Base-by-base conservation (phyloP, 2,888 invertebrate species). In the Meloe dianella region DNA sequence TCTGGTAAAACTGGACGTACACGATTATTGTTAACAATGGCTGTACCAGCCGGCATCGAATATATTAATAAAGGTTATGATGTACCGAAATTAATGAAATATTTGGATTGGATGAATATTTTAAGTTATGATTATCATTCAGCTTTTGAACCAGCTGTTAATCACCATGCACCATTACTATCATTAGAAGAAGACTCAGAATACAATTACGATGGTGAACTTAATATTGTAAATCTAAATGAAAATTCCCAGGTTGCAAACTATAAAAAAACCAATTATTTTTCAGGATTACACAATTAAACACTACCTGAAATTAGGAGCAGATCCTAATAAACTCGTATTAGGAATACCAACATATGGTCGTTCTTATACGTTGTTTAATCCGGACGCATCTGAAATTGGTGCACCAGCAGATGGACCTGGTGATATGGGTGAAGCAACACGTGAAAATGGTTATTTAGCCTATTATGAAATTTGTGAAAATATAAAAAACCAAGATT, bases 381-480 rank as follows among this genome's bases (percentile, higher is more conserved):
- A 95, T 82, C 90, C 92, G 57, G 94, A 94, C 30, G 93, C 93
- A 0, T 90, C 90, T 3, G 93, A 93, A 66, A 87, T 96, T n/a
- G 96, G 95, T 0, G 88, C 95, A 0, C 94, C 95, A 0, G 91
- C 96, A 0, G 95, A 95, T 79, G 96, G 95, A 0, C 95, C 96
- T 0, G 96, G 96, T 0, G 92, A 92, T 65, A 93, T 95, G 82
- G 96, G 96, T 5, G 94, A 94, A 66, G 94, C 94, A 1, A 96
- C 96, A 0, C 88, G 94, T 74, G 96, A 97, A 83, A 95, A 95
- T 75, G 96, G 97, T 68, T 97, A 96, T 79, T 85, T 96, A 74
- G 94, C 96, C 27, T 96, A 95, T 80, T 96, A 96, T 81, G 96
- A 96, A 95, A 95, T 96, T 77, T 96, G 96, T 79, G 94, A 95